Evolutionary conservation across 2,113 vertebrate genomes (phyloP).

Genomic region (Larimichthys crocea): DNA sequence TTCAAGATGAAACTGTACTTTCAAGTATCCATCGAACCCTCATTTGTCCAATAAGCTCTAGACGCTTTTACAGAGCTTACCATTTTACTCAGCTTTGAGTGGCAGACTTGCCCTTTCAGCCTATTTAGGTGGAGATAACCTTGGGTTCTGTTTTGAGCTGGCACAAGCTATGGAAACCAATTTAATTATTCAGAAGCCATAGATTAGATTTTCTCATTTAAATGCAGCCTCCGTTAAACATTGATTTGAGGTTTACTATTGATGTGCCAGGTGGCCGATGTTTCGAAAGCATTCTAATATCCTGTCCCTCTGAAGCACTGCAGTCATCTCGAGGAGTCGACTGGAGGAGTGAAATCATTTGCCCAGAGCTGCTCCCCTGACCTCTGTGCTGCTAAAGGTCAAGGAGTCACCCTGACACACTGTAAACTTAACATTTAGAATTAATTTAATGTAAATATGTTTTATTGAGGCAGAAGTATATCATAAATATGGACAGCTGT

Average conservation of each 20-base stretch:
- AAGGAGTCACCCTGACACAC: background rate
- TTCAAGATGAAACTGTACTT: slow-evolving; percentile 63
- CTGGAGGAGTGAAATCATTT: slow-evolving; percentile 17
- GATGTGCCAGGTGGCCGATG: slow-evolving; percentile 59
- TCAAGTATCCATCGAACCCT: slow-evolving; percentile 43
- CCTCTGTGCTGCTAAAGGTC: slow-evolving; percentile 43
- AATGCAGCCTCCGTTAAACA: slow-evolving; percentile 64
- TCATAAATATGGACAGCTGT: too few relatives aligned
- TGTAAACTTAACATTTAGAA: background rate
- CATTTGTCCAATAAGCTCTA: slow-evolving; percentile 47
- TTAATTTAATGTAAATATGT: background rate
- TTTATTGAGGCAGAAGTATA: too few relatives aligned
- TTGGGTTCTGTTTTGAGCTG: slow-evolving; percentile 39
- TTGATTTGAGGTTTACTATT: slow-evolving; percentile 66
- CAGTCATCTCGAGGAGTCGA: slow-evolving; percentile 45
- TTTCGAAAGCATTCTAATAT: slow-evolving; percentile 55
- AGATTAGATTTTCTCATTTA: slow-evolving; percentile 71
- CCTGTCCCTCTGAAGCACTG: slow-evolving; percentile 3
- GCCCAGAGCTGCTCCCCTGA: slow-evolving; percentile 24
- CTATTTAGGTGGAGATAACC: slow-evolving; percentile 55
- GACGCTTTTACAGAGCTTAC: slow-evolving; percentile 29
- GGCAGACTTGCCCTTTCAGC: slow-evolving; percentile 53
- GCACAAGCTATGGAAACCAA: slow-evolving; percentile 48
- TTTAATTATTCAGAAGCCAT: slow-evolving; percentile 61
- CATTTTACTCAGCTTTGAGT: slow-evolving; percentile 24